Evolutionary conservation across 2,113 vertebrate genomes (phyloP).

Genomic region (Brachyistius frenatus): DNA sequence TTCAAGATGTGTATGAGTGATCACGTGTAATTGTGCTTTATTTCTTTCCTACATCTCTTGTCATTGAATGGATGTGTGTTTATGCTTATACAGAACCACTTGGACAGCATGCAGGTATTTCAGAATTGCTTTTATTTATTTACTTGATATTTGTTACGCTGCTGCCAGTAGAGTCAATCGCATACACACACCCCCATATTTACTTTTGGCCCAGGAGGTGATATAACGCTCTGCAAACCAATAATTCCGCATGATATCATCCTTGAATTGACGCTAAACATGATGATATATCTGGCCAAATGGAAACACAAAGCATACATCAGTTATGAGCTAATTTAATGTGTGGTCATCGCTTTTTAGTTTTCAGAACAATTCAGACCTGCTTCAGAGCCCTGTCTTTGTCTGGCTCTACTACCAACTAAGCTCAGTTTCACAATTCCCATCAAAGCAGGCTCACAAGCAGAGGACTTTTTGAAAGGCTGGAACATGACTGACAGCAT

Average conservation of each 20-base stretch:
- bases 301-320: slow-evolving; percentile 21
- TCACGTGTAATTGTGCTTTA: slow-evolving; percentile 80
- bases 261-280: neutral
- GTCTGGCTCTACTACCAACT: slow-evolving; percentile 34
- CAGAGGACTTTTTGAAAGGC: slow-evolving; percentile 39
- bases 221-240: slow-evolving; percentile 20
- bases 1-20: slow-evolving; percentile 71
- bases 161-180: slow-evolving; percentile 20
- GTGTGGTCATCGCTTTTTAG: slow-evolving; percentile 34
- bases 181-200: slow-evolving; percentile 24
- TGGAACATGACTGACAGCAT: slow-evolving; percentile 53
- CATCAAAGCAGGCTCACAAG: slow-evolving; percentile 49
- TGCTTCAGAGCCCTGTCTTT: slow-evolving; percentile 38
- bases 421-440: slow-evolving; percentile 36
- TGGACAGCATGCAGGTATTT: slow-evolving; percentile 99
- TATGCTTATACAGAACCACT: slow-evolving; percentile 93
- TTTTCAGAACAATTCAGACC: slow-evolving; percentile 48
- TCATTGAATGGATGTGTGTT: slow-evolving; percentile 86
- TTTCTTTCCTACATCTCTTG: slow-evolving; percentile 85
- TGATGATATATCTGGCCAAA: neutral
- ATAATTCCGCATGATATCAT: neutral
- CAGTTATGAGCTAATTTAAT: slow-evolving; percentile 33
- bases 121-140: slow-evolving; percentile 75
- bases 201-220: slow-evolving; percentile 17
- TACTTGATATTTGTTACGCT: slow-evolving; percentile 48